Base-by-base conservation (phyloP, 2,888 invertebrate species). In the Hypsopygia costalis region DNA sequence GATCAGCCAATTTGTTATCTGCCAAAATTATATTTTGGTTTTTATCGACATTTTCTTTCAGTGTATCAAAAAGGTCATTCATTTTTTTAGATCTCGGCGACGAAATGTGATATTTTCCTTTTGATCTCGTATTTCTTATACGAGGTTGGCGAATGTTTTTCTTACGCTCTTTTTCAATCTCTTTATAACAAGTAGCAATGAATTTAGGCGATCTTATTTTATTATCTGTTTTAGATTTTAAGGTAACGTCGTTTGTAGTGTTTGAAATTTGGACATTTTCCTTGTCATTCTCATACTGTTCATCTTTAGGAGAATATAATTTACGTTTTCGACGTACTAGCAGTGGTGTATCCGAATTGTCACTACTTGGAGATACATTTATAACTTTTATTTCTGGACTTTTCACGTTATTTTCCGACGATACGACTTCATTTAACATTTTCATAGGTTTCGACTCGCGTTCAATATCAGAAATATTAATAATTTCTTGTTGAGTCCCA, bases 241-340 rank as follows among this genome's bases (percentile, higher is more conserved):
- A 27, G 1, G 44, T 43, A 22, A 61, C 53, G 10, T 64, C 53
- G n/a, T 54, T 48, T 3, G 54, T 49, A 11, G 34, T 30, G 11
- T 51, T 45, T 1, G 43, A 36, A 1, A 11, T 16, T 1, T 36
- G 11, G 11, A 27, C 31, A 20, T 11, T 11, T 1, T 31, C 30
- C 27, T 51, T 51, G 27, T 60, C 47, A 31, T 52, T 40, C 4
- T 58, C 44, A 1, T 52, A 41, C 22, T 58, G 43, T 38, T 66
- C 72, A 34, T 73, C 62, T 63, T 81, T 81, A 0, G 81, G 78
- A 0, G 85, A 85, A 41, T 82, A 86, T 3, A 16, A 4, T 16
- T 16, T 16, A 4, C 16, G 16, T 16, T 16, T 16, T 16, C 16
- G 16, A 16, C 16, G 16, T 16, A 16, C 16, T 16, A 16, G 16